Evolutionary conservation across 2,888 invertebrate species (phyloP), one percentile per base, ranked within the genome.

Genomic region (Scaptomyza caliginosa): DNA sequence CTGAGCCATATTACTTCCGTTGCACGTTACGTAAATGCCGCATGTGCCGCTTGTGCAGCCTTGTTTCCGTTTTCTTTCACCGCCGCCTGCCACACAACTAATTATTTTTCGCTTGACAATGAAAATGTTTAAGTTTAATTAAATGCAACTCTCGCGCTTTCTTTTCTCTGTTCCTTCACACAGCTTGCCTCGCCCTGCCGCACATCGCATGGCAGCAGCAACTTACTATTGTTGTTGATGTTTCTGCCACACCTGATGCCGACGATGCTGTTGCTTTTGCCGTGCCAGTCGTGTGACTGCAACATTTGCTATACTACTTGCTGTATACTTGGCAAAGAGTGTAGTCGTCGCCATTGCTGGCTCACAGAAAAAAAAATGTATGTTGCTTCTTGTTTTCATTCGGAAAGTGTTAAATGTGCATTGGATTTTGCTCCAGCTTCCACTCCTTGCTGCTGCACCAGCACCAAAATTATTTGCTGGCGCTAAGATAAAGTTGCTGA

Each of bases 51-150:
- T 51, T 54, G 68, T 67, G 70, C 67, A 69, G 54, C 58, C 51
- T 56, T 50, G 56, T 59, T 64, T 66, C 72, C 66, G 50, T 19
- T 45, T 57, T 46, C 50, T 54, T 39, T 48, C 48, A 45, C 60
- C 77, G 28, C 28, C 42, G 34, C 65, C 49, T 45, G 45, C 67
- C 67, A 83, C 79, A 87, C 82, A 84, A 85, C 88, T 89, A 89
- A 88, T 89, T 89, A 89, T 89, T 87, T 88, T 86, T 86, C 79
- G 81, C 89, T 83, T 88, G 87, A 88, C 85, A 88, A 83, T 81
- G 86, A 88, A 88, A 88, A 86, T 86, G 84, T 86, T 84, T 84
- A 86, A 88, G 89, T 89, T 88, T 88, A 89, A 88, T 86, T 88
- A 87, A 87, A 87, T 87, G 86, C 84, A 86, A 77, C 81, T 82